A percentile compares a stretch with the other conserved stretches of the same genome.
Evolutionary conservation across 2,888 invertebrate species (phyloP).

Genomic region (Allygus modestus): DNA sequence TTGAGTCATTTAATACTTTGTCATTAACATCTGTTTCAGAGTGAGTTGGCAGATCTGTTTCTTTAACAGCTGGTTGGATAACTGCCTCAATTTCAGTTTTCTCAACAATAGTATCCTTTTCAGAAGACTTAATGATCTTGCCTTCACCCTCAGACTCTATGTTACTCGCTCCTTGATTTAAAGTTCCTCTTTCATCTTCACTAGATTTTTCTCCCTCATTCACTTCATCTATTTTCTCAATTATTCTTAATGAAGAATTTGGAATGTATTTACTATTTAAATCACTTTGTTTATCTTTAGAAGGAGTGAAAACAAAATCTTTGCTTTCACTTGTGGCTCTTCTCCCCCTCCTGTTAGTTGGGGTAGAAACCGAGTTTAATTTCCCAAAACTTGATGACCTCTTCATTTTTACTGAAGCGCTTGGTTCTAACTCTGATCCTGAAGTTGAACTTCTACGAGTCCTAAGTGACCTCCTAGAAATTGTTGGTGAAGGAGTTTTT

Average conservation of each 20-base stretch:
- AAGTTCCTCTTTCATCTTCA: background rate
- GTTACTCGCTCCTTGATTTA: background rate
- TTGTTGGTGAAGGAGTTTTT: conserved; percentile 3
- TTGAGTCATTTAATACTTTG: background rate
- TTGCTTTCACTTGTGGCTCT: conserved; percentile 31
- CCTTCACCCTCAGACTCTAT: background rate
- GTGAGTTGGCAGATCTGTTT: background rate
- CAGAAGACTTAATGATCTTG: background rate
- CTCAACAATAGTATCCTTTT: background rate
- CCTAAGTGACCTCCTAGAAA: conserved; percentile 17
- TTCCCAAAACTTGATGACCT: conserved; percentile 22
- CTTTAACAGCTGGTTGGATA: background rate
- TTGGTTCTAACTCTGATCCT: background rate
- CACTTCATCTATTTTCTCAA: conserved; percentile 30
- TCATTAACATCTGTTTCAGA: background rate
- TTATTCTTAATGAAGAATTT: background rate
- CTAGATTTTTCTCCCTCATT: conserved; percentile 18
- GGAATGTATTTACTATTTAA: conserved; percentile 1
- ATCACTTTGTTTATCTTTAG: conserved; percentile 15
- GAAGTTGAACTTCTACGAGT: conserved; percentile 2
- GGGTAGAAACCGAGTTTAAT: background rate
- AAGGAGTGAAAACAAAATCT: conserved; percentile 19
- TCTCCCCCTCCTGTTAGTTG: conserved; percentile 13
- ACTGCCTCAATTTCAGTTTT: background rate
- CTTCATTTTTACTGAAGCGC: conserved; percentile 28